These are phyloP conservation scores for Plutella xylostella DNA, from an alignment of 2,888 invertebrate species.

Conservation along the genomic window DNA sequence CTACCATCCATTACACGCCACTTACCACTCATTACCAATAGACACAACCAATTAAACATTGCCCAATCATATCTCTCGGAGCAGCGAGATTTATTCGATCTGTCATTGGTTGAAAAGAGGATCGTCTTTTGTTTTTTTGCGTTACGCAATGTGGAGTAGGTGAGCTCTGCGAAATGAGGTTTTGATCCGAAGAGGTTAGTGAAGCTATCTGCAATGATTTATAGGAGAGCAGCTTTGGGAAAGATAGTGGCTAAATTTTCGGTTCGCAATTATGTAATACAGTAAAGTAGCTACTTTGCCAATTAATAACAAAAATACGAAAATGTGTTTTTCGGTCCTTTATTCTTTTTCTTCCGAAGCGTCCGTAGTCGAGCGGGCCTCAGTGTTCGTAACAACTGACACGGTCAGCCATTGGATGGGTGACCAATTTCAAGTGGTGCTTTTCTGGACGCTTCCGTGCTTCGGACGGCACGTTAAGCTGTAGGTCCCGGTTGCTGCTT, in stretches of 20 bases:
- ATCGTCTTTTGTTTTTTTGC: neutral
- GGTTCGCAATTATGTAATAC: too few species aligned
- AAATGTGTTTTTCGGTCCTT: too few species aligned
- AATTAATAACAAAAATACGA: too few species aligned
- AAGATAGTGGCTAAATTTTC: neutral
- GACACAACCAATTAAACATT: constrained; percentile 14
- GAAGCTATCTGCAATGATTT: neutral
- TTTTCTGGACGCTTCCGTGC: too few species aligned
- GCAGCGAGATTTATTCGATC: neutral
- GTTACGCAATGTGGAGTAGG: neutral
- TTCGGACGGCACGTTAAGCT: too few species aligned
- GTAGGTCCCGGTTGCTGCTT: too few species aligned
- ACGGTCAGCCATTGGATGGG: too few species aligned
- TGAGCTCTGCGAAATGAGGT: neutral
- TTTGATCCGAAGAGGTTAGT: neutral
- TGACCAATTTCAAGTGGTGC: too few species aligned
- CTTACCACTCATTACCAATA: constrained; percentile 13
- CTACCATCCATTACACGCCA: constrained; percentile 55
- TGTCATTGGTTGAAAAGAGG: too few species aligned
- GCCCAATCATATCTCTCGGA: constrained; percentile 5
- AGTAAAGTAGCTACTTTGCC: too few species aligned
- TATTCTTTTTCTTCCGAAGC: neutral
- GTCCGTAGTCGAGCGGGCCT: too few species aligned
- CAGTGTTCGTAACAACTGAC: too few species aligned
- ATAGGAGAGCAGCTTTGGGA: neutral